Base-by-base conservation (phyloP, 1,140 invertebrate genomes). In the Gonioctena quinquepunctata region DNA sequence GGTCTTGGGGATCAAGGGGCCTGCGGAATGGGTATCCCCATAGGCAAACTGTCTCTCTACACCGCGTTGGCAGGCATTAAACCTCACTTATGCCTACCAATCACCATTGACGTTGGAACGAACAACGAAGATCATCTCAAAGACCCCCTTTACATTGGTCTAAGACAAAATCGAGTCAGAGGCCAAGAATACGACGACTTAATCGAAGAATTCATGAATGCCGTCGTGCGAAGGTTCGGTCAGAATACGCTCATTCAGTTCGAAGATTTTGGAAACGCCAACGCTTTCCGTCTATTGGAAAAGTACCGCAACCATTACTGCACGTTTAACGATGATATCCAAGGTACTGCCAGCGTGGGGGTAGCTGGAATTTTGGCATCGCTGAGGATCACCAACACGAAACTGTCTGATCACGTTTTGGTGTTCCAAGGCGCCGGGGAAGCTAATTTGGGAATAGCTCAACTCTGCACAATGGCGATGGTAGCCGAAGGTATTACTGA, bases 301-400 rank as follows among this genome's bases (percentile, higher is more conserved):
- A 94, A 93, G 80, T 99, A 97, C 83, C 88, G 93, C 16, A 83
- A 94, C 61, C 79, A 85, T 18, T 97, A 96, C 78, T 97, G 96
- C 81, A 96, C 94, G 4, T 97, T 99, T 81, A 98, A 99, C 84
- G 95, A 98, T 79, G 96, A 98, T 79, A 97, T 98, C 78, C 96
- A 99, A 83, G 96, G 95, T 23, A 95, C 95, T 2, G 93, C 92
- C 5, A 88, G 94, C 4, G 96, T 98, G 8, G 96, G 94, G 1
- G 90, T 99, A 5, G 94, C 96, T 22, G 97, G 96, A 0, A 82
- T 99, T 13, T 82, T 98, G n/a, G 93, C 93, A 4, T 92, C 93
- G 18, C 84, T 96, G 3, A 85, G 90, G 22, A 83, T 96, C 25
- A 97, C 94, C 0, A 89, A 91, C 13, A 90, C 87, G 5, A 89